Evolutionary conservation across 1,140 invertebrate genomes (phyloP).

Genomic region (Orchesella cincta): DNA sequence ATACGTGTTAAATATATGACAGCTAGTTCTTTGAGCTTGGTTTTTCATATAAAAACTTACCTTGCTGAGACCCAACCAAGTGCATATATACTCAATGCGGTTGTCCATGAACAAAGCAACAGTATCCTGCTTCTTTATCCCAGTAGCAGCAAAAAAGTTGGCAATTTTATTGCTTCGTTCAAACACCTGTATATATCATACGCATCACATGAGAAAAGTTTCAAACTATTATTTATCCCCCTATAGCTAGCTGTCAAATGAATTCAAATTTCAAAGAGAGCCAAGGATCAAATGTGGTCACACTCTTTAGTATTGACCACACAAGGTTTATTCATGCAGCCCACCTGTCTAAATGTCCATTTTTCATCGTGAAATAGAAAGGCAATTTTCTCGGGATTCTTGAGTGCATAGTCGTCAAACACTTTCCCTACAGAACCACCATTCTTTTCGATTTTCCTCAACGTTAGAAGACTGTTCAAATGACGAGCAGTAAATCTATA

Average conservation of each 20-base stretch:
- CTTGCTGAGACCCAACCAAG: slow-evolving; percentile 68
- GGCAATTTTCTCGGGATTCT: slow-evolving; percentile 55
- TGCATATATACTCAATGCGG: slow-evolving; percentile 64
- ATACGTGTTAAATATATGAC: neutral
- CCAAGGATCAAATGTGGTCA: too few species aligned
- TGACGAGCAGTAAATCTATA: slow-evolving; percentile 32
- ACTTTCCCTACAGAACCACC: slow-evolving; percentile 53
- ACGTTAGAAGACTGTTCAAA: slow-evolving; percentile 1
- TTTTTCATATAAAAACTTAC: slow-evolving; percentile 47
- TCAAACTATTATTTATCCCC: too few species aligned
- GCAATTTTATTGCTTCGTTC: slow-evolving; percentile 65
- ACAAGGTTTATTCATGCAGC: too few species aligned
- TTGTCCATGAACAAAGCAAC: slow-evolving; percentile 70
- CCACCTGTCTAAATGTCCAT: slow-evolving; percentile 60
- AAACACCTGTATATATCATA: slow-evolving; percentile 61
- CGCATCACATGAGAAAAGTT: too few species aligned
- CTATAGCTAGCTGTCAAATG: too few species aligned
- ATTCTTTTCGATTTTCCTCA: slow-evolving; percentile 43
- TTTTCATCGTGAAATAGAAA: slow-evolving; percentile 58
- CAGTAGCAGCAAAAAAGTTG: slow-evolving; percentile 60
- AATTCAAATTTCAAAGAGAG: too few species aligned
- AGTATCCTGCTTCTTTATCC: slow-evolving; percentile 64
- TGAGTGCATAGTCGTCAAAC: slow-evolving; percentile 51
- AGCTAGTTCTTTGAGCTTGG: neutral
- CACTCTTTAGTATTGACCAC: neutral